A percentile compares a stretch with the other conserved stretches of the same genome.
These are phyloP conservation scores for Dipus sagitta DNA, from an alignment of 2,797 vertebrate genomes.

Conservation along the genomic window DNA sequence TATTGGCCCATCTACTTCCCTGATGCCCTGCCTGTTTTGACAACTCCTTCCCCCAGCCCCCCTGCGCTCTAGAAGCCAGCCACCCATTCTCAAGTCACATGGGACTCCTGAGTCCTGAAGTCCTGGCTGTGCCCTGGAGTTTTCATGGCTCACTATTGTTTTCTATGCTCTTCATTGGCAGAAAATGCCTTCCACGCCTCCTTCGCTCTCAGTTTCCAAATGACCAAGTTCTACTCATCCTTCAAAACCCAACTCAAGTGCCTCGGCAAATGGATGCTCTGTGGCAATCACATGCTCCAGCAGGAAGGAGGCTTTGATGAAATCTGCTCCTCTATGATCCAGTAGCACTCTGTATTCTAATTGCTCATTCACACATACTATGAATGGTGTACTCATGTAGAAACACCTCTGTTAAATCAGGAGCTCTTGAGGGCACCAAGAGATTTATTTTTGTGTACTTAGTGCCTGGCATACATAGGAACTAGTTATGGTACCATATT, in stretches of 20 bases:
- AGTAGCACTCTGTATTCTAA: not conserved
- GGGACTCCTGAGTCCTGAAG: not conserved
- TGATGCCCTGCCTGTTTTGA: not conserved
- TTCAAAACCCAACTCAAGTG: slow-evolving; percentile 48
- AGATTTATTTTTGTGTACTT: slow-evolving; percentile 2
- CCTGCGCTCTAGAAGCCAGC: too few species aligned
- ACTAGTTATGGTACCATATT: not conserved
- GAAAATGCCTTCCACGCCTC: not conserved
- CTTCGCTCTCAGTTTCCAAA: slow-evolving; percentile 27
- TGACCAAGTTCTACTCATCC: slow-evolving; percentile 51
- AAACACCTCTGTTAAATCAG: not conserved
- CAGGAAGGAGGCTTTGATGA: not conserved
- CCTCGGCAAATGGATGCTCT: not conserved
- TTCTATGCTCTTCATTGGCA: not conserved
- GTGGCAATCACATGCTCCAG: not conserved
- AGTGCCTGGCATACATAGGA: not conserved
- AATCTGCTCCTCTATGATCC: not conserved
- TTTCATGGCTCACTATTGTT: not conserved
- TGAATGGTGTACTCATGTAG: not conserved
- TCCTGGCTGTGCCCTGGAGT: not conserved
- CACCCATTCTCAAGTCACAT: not conserved
- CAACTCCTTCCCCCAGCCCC: not conserved
- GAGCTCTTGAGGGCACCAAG: not conserved
- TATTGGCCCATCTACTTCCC: not conserved
- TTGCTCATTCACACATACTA: not conserved